Evolutionary conservation across 2,797 vertebrate species (phyloP).

Genomic region (Myiotriccus ornatus): DNA sequence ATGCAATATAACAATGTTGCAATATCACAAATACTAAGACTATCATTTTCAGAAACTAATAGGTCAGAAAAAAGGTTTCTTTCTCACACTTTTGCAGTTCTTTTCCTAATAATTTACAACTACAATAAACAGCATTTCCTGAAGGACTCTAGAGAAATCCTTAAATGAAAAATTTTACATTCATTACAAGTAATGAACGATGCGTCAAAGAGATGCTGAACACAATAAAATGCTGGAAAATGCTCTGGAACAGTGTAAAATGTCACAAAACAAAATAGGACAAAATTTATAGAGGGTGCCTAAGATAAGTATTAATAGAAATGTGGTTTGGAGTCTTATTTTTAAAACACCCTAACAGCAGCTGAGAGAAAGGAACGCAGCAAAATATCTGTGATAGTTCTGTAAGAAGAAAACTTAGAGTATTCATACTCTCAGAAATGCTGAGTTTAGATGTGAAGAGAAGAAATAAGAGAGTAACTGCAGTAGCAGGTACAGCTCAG

Average conservation of each 20-base stretch:
- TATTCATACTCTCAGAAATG: not conserved
- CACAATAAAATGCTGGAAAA: not conserved
- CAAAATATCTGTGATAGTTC: not conserved
- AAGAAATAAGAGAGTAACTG: not conserved
- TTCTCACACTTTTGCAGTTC: not conserved
- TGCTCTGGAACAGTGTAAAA: not conserved
- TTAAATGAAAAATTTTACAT: not conserved
- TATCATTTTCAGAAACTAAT: not conserved
- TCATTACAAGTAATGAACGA: not conserved
- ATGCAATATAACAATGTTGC: not conserved
- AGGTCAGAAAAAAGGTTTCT: not conserved
- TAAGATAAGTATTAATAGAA: not conserved
- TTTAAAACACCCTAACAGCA: not conserved
- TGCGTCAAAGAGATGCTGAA: not conserved
- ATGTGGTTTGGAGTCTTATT: not conserved
- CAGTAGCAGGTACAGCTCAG: not conserved
- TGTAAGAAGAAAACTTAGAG: not conserved
- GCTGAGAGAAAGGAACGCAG: not conserved
- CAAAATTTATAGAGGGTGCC: not conserved
- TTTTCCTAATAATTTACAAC: not conserved
- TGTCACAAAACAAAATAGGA: not conserved
- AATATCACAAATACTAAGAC: not conserved
- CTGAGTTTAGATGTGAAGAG: not conserved
- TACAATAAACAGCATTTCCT: not conserved
- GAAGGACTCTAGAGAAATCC: not conserved